A percentile compares a stretch with the other conserved stretches of the same genome.
phyloP scores from a whole-genome alignment of 1,140 invertebrate genomes.

The Potamilus streckersoni region DNA sequence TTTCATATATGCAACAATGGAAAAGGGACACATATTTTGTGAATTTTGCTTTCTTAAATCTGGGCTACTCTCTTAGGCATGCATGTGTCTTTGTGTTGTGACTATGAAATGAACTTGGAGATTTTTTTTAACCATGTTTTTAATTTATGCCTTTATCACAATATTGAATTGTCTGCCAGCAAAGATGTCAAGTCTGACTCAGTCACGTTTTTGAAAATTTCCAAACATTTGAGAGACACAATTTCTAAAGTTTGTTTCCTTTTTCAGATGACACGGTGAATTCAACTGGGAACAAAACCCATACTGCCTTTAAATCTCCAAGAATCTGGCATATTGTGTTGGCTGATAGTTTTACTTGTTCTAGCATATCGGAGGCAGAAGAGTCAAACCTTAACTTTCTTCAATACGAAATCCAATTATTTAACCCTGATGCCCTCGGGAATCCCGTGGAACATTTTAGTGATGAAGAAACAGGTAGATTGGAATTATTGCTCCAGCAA shows the following conservation, averaged over 20 bases:
- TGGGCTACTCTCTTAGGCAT: no score
- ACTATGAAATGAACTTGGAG: no score
- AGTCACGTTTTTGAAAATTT: no score
- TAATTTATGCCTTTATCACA: no score
- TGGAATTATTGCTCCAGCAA: neutral
- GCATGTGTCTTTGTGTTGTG: no score
- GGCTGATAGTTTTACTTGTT: slow-evolving; percentile 56
- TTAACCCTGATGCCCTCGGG: slow-evolving; percentile 59
- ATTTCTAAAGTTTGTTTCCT: slow-evolving; percentile 7
- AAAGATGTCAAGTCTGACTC: no score
- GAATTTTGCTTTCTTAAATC: no score
- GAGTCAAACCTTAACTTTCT: slow-evolving; percentile 35
- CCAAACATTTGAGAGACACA: no score
- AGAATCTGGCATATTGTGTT: slow-evolving; percentile 58
- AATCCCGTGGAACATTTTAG: slow-evolving; percentile 63
- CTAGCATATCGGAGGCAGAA: slow-evolving; percentile 15
- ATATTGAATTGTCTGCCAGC: no score
- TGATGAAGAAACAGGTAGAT: slow-evolving; percentile 58
- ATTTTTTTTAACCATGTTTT: no score
- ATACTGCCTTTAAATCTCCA: slow-evolving; percentile 43
- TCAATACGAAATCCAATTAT: slow-evolving; percentile 52
- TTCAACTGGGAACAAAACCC: slow-evolving; percentile 41
- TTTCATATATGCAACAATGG: no score
- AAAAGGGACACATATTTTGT: no score
- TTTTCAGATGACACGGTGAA: slow-evolving; percentile 46